Evolutionary conservation across 2,113 vertebrate genomes (phyloP).

Genomic region (Cebidichthys violaceus): DNA sequence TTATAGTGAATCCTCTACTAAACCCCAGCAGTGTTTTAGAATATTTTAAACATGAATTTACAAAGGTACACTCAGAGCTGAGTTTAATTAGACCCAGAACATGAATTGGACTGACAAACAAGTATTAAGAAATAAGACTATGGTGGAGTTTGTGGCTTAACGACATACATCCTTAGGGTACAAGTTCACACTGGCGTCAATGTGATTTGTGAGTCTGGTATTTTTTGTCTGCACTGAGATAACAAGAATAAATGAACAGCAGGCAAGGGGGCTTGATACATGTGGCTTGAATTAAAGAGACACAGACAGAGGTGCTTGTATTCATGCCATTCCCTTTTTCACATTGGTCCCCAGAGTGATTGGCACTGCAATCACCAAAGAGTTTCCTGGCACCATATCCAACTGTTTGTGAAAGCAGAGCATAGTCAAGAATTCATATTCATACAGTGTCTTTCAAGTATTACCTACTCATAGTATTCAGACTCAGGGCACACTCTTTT

Average conservation of each 20-base stretch:
- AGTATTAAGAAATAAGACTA: neutral
- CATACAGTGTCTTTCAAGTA: constrained; percentile 67
- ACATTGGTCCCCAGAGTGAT: constrained; percentile 49
- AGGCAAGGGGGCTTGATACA: constrained; percentile 8
- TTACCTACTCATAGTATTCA: constrained; percentile 66
- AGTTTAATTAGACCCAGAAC: constrained; percentile 35
- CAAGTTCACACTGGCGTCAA: constrained; percentile 17
- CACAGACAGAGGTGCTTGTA: constrained; percentile 34
- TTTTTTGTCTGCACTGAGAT: constrained; percentile 36
- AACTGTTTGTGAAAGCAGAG: constrained; percentile 65
- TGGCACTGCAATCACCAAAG: constrained; percentile 68
- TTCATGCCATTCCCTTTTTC: constrained; percentile 37
- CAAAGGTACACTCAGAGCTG: constrained; percentile 6
- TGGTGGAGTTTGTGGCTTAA: neutral
- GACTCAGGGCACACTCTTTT: constrained; percentile 51
- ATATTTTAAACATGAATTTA: constrained; percentile 9
- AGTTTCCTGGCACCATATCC: constrained; percentile 55
- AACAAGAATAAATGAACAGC: constrained; percentile 54
- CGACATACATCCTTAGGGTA: constrained; percentile 8
- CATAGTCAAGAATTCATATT: constrained; percentile 72
- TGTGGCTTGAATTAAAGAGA: constrained; percentile 42
- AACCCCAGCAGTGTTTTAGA: neutral
- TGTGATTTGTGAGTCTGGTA: constrained; percentile 33
- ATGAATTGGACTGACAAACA: constrained; percentile 10
- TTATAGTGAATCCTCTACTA: neutral